Evolutionary conservation across 1,140 invertebrate genomes (phyloP).

Genomic region (Xylocopa sonorina): DNA sequence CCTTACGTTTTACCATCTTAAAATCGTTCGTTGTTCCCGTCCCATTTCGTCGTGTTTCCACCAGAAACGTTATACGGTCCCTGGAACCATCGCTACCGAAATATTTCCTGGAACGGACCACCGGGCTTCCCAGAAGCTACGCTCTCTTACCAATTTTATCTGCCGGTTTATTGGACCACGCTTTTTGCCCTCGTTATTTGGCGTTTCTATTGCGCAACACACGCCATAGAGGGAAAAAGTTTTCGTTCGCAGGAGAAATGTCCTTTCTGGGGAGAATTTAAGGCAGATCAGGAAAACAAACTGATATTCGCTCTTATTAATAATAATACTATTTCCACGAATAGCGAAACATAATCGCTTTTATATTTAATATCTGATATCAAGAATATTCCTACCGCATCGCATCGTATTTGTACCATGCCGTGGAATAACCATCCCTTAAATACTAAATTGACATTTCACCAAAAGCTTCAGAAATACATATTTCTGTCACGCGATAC

Average conservation of each 20-base stretch:
- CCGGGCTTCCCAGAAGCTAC: background rate
- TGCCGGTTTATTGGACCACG: background rate
- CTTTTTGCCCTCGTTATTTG: background rate
- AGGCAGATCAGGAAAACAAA: too few species aligned
- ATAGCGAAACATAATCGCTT: too few species aligned
- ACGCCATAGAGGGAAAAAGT: background rate
- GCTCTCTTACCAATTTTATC: constrained; percentile 21
- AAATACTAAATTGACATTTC: too few species aligned
- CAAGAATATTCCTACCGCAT: too few species aligned
- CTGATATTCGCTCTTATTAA: background rate
- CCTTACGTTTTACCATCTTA: background rate
- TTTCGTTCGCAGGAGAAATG: background rate
- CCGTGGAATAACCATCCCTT: too few species aligned
- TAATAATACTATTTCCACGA: too few species aligned
- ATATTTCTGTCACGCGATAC: too few species aligned
- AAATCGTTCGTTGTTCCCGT: constrained; percentile 1
- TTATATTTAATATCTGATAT: too few species aligned
- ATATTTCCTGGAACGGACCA: constrained; percentile 4
- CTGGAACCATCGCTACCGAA: background rate
- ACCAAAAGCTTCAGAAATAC: too few species aligned
- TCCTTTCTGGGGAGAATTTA: background rate
- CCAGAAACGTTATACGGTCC: background rate
- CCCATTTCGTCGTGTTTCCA: background rate
- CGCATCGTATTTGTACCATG: too few species aligned
- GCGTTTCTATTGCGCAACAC: background rate